These are phyloP conservation scores for Gavialis gangeticus DNA, from an alignment of 2,113 vertebrate species.

Conservation along the genomic window DNA sequence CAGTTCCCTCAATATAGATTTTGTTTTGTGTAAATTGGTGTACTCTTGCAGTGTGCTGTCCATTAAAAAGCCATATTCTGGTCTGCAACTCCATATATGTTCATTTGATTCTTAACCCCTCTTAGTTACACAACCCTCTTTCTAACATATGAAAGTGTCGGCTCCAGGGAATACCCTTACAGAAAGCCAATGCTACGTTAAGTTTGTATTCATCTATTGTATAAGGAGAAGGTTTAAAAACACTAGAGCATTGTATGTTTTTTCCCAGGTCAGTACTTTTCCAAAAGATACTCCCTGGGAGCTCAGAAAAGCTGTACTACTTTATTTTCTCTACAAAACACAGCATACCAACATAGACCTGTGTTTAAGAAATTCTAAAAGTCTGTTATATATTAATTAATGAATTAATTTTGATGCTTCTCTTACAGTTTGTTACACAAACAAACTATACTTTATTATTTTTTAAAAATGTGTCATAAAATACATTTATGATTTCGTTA, in stretches of 20 bases:
- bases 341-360: neutral
- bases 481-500: too few relatives aligned
- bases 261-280: conserved; percentile 1
- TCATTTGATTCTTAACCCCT: neutral
- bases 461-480: neutral
- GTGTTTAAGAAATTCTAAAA: neutral
- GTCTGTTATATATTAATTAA: neutral
- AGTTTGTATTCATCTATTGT: neutral
- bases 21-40: neutral
- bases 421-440: neutral
- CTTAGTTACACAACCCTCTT: neutral
- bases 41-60: neutral
- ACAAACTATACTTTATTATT: neutral
- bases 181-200: neutral
- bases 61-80: neutral
- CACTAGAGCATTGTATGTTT: neutral
- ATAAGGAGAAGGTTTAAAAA: neutral
- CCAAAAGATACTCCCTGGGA: neutral
- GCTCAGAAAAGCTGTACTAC: neutral
- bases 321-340: neutral
- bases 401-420: neutral
- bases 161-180: neutral
- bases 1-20: conserved; percentile 13
- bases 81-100: neutral
- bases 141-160: neutral